These are phyloP conservation scores for Delia radicum DNA, from an alignment of 1,140 invertebrate genomes.

Conservation along the genomic window DNA sequence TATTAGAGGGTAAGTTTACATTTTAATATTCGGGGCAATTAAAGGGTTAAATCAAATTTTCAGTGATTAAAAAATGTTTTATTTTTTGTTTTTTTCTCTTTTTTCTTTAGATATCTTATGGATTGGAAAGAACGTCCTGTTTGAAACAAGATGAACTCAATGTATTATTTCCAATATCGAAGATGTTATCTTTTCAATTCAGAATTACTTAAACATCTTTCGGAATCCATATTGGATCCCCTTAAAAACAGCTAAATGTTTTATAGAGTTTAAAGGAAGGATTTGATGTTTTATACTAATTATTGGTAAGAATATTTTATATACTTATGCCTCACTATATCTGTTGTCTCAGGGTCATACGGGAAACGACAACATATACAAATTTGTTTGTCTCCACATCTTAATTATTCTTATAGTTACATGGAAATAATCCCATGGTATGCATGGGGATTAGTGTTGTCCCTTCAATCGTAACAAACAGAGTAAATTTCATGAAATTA, in stretches of 20 bases:
- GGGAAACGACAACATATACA: no score
- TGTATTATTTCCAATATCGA: slow-evolving; percentile 88
- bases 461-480: no score
- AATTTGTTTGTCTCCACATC: no score
- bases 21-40: neutral
- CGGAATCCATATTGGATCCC: slow-evolving; percentile 78
- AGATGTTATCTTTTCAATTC: slow-evolving; percentile 85
- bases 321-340: no score
- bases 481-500: no score
- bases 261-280: slow-evolving; percentile 86
- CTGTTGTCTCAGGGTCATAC: no score
- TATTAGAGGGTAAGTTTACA: slow-evolving; percentile 72
- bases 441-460: no score
- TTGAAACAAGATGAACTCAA: slow-evolving; percentile 70
- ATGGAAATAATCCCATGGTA: no score
- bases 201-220: slow-evolving; percentile 76
- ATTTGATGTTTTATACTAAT: slow-evolving; percentile 90
- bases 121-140: slow-evolving; percentile 71
- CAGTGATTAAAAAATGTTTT: neutral
- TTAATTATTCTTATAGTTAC: no score
- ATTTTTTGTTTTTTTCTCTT: no score
- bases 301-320: slow-evolving; percentile 69
- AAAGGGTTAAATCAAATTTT: neutral
- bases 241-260: slow-evolving; percentile 84
- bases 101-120: slow-evolving; percentile 60